phyloP scores from a whole-genome alignment of 1,140 invertebrate genomes.

The Notospermus geniculatus region DNA sequence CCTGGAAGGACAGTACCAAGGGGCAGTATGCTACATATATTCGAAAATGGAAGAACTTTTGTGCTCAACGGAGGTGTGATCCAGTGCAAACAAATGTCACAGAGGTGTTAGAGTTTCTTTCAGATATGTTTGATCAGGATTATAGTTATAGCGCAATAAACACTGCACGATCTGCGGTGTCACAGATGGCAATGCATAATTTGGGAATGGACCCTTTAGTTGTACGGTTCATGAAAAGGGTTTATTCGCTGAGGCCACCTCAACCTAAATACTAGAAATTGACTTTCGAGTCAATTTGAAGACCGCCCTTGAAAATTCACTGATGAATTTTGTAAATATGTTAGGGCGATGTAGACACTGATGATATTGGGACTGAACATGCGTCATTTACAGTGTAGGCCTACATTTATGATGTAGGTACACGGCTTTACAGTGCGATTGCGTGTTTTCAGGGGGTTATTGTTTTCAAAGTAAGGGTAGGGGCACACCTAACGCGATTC shows the following conservation, averaged over 20 bases:
- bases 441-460: too few species aligned
- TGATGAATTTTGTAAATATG: too few species aligned
- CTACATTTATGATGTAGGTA: too few species aligned
- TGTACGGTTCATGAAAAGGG: slow-evolving; percentile 20
- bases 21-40: slow-evolving; percentile 23
- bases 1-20: slow-evolving; percentile 14
- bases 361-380: too few species aligned
- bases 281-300: too few species aligned
- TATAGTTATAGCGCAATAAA: slow-evolving; percentile 17
- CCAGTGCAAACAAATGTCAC: slow-evolving; percentile 10
- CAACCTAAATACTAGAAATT: slow-evolving; percentile 11
- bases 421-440: too few species aligned
- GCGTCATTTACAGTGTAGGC: too few species aligned
- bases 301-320: too few species aligned
- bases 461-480: too few species aligned
- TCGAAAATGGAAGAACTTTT: slow-evolving; percentile 17
- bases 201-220: slow-evolving; percentile 16
- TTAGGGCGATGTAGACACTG: too few species aligned
- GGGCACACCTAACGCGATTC: too few species aligned
- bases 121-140: slow-evolving; percentile 4
- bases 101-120: slow-evolving; percentile 16
- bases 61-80: slow-evolving; percentile 16
- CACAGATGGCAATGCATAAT: slow-evolving; percentile 12
- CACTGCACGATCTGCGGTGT: slow-evolving; percentile 17
- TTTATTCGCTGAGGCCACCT: slow-evolving; percentile 21